These are phyloP conservation scores for Amphiprion ocellaris DNA, from an alignment of 2,113 vertebrate species.

Conservation along the genomic window DNA sequence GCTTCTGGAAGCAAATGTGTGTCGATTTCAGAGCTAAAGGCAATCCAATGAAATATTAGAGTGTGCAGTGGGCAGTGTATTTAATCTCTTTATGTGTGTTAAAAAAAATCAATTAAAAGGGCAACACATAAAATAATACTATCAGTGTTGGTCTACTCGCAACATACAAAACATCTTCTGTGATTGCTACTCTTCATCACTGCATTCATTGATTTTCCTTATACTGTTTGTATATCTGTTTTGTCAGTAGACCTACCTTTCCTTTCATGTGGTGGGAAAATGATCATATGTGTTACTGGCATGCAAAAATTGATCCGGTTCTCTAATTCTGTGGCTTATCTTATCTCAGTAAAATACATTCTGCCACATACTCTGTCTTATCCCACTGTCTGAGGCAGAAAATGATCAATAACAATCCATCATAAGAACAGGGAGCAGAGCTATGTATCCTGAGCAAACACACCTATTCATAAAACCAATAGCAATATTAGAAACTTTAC, in stretches of 20 bases:
- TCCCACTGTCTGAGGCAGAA: conserved; percentile 32
- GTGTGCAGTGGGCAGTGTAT: neutral
- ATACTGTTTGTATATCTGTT: neutral
- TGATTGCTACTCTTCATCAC: neutral
- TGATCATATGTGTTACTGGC: conserved; percentile 47
- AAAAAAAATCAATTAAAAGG: neutral
- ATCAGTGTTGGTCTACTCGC: neutral
- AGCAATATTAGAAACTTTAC: neutral
- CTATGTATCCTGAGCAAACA: conserved; percentile 23
- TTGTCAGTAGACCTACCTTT: conserved; percentile 10
- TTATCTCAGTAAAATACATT: neutral
- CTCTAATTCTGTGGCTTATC: conserved; percentile 13
- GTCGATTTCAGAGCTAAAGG: no score
- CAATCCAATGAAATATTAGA: no score
- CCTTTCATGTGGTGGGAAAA: conserved; percentile 17
- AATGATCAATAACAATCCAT: conserved; percentile 64
- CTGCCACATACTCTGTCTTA: conserved; percentile 16
- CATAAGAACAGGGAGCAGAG: conserved; percentile 32
- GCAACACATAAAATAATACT: neutral
- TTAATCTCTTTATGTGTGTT: neutral
- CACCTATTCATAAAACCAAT: conserved; percentile 1
- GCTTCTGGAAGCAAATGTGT: no score
- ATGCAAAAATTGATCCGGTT: conserved; percentile 51
- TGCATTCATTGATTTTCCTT: neutral
- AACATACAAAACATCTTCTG: neutral